These are phyloP conservation scores for Cheilosia pagana DNA, from an alignment of 2,888 invertebrate species.

Conservation along the genomic window DNA sequence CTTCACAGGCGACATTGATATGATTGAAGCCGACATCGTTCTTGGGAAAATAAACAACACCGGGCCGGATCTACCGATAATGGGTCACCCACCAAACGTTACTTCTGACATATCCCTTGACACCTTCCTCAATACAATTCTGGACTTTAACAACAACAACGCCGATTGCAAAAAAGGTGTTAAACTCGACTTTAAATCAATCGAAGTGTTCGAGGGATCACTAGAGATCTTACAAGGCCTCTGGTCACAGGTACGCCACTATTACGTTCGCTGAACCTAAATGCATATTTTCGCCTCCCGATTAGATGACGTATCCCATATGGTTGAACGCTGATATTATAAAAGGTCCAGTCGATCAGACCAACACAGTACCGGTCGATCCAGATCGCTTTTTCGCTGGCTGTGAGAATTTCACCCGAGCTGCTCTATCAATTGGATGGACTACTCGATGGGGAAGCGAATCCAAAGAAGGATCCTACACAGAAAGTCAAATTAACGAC, in stretches of 20 bases:
- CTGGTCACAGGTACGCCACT: slow-evolving; percentile 81
- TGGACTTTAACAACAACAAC: slow-evolving; percentile 84
- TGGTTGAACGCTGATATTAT: slow-evolving; percentile 95
- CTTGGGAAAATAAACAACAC: slow-evolving; percentile 86
- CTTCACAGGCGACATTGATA: slow-evolving; percentile 86
- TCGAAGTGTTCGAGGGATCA: slow-evolving; percentile 88
- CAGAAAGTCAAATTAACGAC: slow-evolving; percentile 86
- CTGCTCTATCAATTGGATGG: slow-evolving; percentile 93
- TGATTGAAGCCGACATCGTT: slow-evolving; percentile 94
- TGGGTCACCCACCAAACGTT: slow-evolving; percentile 92
- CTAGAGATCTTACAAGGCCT: slow-evolving; percentile 83
- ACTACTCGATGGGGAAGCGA: slow-evolving; percentile 88
- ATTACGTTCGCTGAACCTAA: background rate
- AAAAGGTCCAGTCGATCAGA: slow-evolving; percentile 88
- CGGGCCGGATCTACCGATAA: slow-evolving; percentile 87
- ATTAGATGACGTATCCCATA: slow-evolving; percentile 88
- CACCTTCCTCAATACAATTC: slow-evolving; percentile 87
- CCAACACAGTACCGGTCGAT: slow-evolving; percentile 86
- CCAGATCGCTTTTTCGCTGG: slow-evolving; percentile 86
- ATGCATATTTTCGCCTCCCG: background rate
- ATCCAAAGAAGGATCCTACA: slow-evolving; percentile 86
- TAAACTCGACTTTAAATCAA: slow-evolving; percentile 94
- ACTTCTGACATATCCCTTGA: slow-evolving; percentile 90
- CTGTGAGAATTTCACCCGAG: slow-evolving; percentile 86
- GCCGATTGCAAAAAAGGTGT: slow-evolving; percentile 87